phyloP scores from a whole-genome alignment of 2,888 invertebrate genomes.

The Chaetoderma sp. region DNA sequence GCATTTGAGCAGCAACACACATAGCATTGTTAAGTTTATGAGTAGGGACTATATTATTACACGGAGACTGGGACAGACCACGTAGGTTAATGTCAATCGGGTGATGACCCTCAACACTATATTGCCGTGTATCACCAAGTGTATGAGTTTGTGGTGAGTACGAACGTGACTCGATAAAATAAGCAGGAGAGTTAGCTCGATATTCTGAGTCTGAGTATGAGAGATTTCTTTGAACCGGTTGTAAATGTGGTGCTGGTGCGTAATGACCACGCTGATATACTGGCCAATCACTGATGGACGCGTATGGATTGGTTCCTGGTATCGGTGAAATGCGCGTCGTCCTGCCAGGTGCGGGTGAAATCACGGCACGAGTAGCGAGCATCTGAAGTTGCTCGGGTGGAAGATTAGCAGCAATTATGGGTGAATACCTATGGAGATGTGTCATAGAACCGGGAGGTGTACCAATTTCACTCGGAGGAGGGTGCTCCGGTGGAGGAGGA shows the following conservation, averaged over 20 bases:
- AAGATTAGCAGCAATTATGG: background rate
- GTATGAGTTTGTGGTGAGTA: slow-evolving; percentile 47
- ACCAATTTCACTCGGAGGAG: slow-evolving; percentile 66
- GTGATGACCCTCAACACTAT: too few species aligned
- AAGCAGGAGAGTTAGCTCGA: slow-evolving; percentile 4
- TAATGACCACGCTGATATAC: too few species aligned
- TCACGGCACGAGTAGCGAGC: slow-evolving; percentile 7
- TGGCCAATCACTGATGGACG: slow-evolving; percentile 1
- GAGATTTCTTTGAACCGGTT: slow-evolving; percentile 2
- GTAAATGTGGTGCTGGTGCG: too few species aligned
- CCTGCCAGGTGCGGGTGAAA: slow-evolving; percentile 47
- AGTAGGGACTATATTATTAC: too few species aligned
- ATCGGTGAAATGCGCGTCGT: slow-evolving; percentile 61
- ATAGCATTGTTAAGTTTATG: too few species aligned
- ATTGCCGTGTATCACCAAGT: too few species aligned
- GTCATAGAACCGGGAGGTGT: slow-evolving; percentile 54
- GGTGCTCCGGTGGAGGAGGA: slow-evolving; percentile 70
- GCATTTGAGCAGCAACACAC: too few species aligned
- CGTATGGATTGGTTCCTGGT: slow-evolving; percentile 57
- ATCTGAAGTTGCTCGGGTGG: too few species aligned
- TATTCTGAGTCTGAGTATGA: slow-evolving; percentile 7
- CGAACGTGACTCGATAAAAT: slow-evolving; percentile 28
- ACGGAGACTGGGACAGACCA: too few species aligned
- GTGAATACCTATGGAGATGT: slow-evolving; percentile 1
- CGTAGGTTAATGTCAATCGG: too few species aligned